Evolutionary conservation across 2,888 invertebrate species (phyloP), one percentile per base, ranked within the genome.

Genomic region (Hydriomena furcata): DNA sequence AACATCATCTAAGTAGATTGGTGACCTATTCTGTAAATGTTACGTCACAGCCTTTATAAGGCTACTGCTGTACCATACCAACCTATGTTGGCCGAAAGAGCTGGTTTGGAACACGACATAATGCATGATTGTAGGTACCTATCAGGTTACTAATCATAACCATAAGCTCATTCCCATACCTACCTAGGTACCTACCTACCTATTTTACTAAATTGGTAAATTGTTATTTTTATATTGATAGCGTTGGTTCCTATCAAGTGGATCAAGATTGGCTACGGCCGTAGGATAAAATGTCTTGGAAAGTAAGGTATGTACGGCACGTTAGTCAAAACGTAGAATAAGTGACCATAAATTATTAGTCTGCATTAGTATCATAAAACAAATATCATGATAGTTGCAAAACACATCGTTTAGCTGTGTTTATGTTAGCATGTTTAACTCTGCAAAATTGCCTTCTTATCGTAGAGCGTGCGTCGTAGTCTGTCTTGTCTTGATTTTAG

Each of bases 271-370:
- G 71, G 65, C 66, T 65, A 57, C 66, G 65, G 60, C 57, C 63
- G 42, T 60, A 60, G 54, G 70, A 30, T 47, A 77, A 77, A 79
- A 84, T 84, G 82, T 63, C 68, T 79, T 67, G 75, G 71, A 77
- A 52, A 43, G 46, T 54, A 77, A 84, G 85, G 84, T 84, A 84
- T 59, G 84, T 83, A 48, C n/a, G 21, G 8, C 7, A 5, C 7
- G 27, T 8, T 27, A 13, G 41, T 41, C 50, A 13, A 24, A 35
- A 20, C 20, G 40, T 40, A 40, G 20, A 25, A 25, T 13, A 32
- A 32, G 1, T 13, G 7, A 31, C 5, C 13, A 2, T 17, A 17
- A 17, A n/a, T n/a, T 17, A 17, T 17, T 17, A 17, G 17, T n/a
- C n/a, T n/a, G n/a, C n/a, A n/a, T n/a, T n/a, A n/a, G n/a, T n/a